Base-by-base conservation (phyloP, 2,888 invertebrate species). In the Cheilosia variabilis region DNA sequence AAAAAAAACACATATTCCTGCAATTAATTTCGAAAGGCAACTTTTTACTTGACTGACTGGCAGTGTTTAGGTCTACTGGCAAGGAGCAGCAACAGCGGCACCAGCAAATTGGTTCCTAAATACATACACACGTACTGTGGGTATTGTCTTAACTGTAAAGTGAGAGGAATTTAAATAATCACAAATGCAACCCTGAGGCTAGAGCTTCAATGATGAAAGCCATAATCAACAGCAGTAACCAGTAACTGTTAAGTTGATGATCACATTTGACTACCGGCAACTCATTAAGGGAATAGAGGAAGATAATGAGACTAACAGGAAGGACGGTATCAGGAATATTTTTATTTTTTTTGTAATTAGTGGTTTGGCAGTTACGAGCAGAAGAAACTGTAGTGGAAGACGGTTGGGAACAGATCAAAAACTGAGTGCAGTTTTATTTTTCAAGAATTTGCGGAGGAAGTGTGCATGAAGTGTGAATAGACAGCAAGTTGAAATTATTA, bases 241-340 rank as follows among this genome's bases (percentile, higher is more conserved):
- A 52, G 41, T 63, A 71, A 77, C 62, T 57, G 68, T 66, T 57
- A 72, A 45, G 43, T 68, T 62, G 41, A 78, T 68, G 72, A 57
- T 78, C 55, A 72, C 66, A 78, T 60, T 78, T 55, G 62, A 71
- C 82, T 72, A 78, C 62, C 62, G 78, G 72, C 72, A 41, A 72
- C 78, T 83, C 82, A 83, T 83, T 83, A 83, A 83, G 45, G 62
- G 55, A 68, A 72, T 24, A 41, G 50, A 50, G 45, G 62, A 63
- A 37, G 47, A 78, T 77, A 83, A 72, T 68, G 82, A 78, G 60
- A 60, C 77, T 58, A 27, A 37, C 66, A 62, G 50, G 77, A 77
- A 66, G 63, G 77, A 60, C 58, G 63, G 63, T 47, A 65, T 69
- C 4, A 0, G 37, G 13, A 71, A 52, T 45, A 47, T 22, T 62